Evolutionary conservation across 2,888 invertebrate genomes (phyloP), one percentile per base, ranked within the genome.

Genomic region (Eupithecia centaureata): DNA sequence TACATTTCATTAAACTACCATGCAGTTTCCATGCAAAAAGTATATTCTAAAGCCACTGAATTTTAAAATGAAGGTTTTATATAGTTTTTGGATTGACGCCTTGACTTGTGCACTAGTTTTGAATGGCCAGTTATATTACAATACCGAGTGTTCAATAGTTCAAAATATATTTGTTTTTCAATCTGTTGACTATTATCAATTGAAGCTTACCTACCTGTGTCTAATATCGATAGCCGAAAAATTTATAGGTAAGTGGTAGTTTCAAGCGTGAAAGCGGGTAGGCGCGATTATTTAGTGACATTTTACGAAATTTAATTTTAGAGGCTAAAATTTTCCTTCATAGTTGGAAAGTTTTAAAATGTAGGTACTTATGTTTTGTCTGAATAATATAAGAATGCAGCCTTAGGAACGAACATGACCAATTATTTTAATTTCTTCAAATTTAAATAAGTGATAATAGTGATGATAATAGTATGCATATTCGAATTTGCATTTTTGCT

Each of bases 151-250:
- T 54, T 54, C n/a, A 56, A n/a, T n/a, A n/a, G 30, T 56, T 30
- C 1, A 27, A 30, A 10, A 38, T 38, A 7, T n/a, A n/a, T 38
- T 42, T 18, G 22, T 47, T 5, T 18, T 10, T 28, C 5, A 3
- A n/a, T 18, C 8, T 56, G 32, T 57, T 30, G 22, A 22, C 18
- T 4, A 22, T 57, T 22, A 57, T 28, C 57, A 18, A 54, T 67
- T 67, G 61, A 68, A 65, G 76, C 73, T 72, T 59, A 27, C 60
- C 71, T 76, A 70, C 70, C 73, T 61, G 33, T 61, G 42, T 61
- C 22, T 65, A 51, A 72, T 69, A 63, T 70, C 57, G 56, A 61
- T 61, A 38, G 2, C 10, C 25, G 51, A 60, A 35, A 32, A 61
- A 61, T 66, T 25, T 63, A 33, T 61, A 58, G 52, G 35, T 65